Percentiles rank a stretch among this genome's conserved stretches.
Evolutionary conservation across 2,113 vertebrate species (phyloP).

Genomic region (Lagopus muta): DNA sequence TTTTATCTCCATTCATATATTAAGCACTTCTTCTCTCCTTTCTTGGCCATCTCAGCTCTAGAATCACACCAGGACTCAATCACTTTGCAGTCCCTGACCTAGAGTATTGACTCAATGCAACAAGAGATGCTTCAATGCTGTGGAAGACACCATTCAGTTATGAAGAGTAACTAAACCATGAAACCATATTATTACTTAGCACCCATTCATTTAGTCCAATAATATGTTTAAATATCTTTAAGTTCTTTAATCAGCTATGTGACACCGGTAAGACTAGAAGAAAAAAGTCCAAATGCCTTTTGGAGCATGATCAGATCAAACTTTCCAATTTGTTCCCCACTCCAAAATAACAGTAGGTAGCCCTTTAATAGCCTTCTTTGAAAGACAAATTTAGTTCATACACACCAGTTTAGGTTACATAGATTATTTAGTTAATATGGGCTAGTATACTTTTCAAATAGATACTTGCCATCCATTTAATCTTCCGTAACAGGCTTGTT

Average conservation of each 20-base stretch:
- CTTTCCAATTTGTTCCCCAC: background rate
- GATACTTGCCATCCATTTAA: background rate
- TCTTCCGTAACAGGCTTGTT: background rate
- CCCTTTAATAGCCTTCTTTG: background rate
- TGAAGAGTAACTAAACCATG: background rate
- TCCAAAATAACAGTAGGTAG: background rate
- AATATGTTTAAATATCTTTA: background rate
- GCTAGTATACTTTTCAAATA: background rate
- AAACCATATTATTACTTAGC: background rate
- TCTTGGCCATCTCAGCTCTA: background rate
- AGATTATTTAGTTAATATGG: background rate
- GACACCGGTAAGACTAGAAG: background rate
- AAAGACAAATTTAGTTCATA: background rate
- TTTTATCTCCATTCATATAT: background rate
- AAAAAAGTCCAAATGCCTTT: background rate
- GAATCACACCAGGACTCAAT: background rate
- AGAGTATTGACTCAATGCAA: background rate
- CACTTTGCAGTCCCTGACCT: background rate
- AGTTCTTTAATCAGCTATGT: background rate
- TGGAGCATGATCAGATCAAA: background rate
- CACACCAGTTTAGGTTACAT: background rate
- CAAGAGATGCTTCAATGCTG: background rate
- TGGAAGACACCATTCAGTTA: background rate
- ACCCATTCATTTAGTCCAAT: background rate
- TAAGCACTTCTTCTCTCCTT: background rate